Percentiles rank a stretch among this genome's conserved stretches.
phyloP scores from a whole-genome alignment of 2,113 vertebrate species.

The Semicossyphus pulcher region DNA sequence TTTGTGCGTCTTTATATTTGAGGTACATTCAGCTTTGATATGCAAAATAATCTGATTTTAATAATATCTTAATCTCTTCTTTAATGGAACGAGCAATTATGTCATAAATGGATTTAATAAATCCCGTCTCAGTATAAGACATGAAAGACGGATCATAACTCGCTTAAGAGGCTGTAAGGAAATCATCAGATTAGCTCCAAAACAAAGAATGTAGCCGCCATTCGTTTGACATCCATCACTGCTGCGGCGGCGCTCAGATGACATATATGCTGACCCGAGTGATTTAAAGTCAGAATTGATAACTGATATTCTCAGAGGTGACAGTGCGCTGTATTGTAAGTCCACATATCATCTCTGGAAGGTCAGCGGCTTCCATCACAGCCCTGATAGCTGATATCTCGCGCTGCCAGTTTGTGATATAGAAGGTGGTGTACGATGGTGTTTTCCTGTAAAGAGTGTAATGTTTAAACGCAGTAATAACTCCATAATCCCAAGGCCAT shows the following conservation, averaged over 20 bases:
- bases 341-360: conserved; percentile 76
- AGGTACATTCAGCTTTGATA: conserved; percentile 39
- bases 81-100: conserved; percentile 71
- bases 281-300: conserved; percentile 74
- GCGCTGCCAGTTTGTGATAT: conserved; percentile 37
- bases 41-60: conserved; percentile 67
- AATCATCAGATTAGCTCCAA: conserved; percentile 67
- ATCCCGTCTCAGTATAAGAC: conserved; percentile 56
- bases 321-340: conserved; percentile 67
- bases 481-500: conserved; percentile 22
- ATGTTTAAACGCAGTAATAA: conserved; percentile 24
- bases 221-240: conserved; percentile 64
- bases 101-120: conserved; percentile 67
- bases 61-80: conserved; percentile 69
- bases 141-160: conserved; percentile 65
- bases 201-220: conserved; percentile 49
- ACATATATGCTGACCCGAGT: conserved; percentile 72
- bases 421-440: conserved; percentile 9
- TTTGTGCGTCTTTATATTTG: conserved; percentile 14
- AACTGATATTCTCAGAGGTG: conserved; percentile 70
- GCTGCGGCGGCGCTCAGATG: conserved; percentile 50
- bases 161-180: conserved; percentile 60
- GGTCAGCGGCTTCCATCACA: conserved; percentile 71
- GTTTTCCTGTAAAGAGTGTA: conserved; percentile 8
- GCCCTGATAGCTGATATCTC: conserved; percentile 56